Conservation (phyloP, 2,113 vertebrate species). For the Smithornis capensis region DNA sequence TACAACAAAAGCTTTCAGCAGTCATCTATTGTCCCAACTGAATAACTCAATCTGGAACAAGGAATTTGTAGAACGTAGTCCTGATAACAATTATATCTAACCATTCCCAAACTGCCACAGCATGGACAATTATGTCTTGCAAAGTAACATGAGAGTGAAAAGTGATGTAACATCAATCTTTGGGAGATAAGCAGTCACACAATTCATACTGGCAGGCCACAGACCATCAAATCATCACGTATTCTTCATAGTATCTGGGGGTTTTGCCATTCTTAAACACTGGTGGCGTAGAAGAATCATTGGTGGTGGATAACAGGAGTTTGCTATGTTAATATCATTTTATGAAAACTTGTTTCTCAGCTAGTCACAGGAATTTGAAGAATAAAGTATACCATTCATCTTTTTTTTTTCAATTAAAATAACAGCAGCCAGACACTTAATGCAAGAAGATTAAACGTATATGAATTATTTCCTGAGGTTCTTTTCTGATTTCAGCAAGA, state of each 20-base stretch:
- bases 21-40: neutral
- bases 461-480: slow-evolving; percentile 12
- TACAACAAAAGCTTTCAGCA: slow-evolving; percentile 48
- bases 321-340: neutral
- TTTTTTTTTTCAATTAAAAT: neutral
- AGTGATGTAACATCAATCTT: neutral
- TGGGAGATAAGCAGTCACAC: neutral
- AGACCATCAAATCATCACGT: neutral
- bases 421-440: neutral
- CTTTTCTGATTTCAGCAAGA: slow-evolving; percentile 11
- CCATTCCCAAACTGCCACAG: neutral
- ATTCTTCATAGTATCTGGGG: neutral
- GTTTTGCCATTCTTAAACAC: neutral
- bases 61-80: neutral
- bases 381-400: neutral
- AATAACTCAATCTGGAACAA: neutral
- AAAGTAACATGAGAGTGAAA: neutral
- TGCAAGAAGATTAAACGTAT: neutral
- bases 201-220: neutral
- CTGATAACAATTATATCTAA: neutral
- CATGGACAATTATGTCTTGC: neutral
- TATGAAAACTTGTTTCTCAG: neutral
- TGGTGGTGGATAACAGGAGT: neutral
- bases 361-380: neutral
- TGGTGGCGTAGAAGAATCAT: neutral